These are phyloP conservation scores for Ivindomyrus marchei DNA, from an alignment of 2,113 vertebrate genomes.

Conservation along the genomic window DNA sequence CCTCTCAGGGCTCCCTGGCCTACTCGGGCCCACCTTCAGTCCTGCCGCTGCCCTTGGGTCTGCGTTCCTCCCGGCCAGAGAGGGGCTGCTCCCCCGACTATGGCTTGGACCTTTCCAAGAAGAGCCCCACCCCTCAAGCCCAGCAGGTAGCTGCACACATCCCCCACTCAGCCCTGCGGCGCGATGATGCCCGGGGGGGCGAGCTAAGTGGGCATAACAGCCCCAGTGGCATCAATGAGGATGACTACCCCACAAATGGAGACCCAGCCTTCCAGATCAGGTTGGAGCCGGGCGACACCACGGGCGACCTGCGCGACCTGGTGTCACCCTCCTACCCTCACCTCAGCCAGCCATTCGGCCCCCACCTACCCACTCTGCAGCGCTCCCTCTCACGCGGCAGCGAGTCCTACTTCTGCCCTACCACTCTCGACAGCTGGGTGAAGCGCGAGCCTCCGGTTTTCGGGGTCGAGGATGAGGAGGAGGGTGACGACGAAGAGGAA, in stretches of 20 bases:
- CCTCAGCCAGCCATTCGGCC: constrained; percentile 57
- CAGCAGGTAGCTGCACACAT: constrained; percentile 55
- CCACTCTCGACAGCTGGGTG: constrained; percentile 82
- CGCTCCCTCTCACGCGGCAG: constrained; percentile 54
- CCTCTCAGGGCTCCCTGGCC: constrained; percentile 65
- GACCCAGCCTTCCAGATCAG: constrained; percentile 35
- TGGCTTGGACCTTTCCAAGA: constrained; percentile 93
- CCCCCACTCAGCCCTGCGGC: constrained; percentile 57
- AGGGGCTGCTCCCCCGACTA: constrained; percentile 86
- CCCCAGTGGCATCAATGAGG: constrained; percentile 52
- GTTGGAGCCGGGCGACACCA: constrained; percentile 49
- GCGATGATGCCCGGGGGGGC: constrained; percentile 40
- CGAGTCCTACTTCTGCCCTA: constrained; percentile 54
- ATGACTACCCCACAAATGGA: constrained; percentile 63
- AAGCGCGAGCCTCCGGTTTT: constrained; percentile 82
- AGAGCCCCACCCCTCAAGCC: constrained; percentile 74
- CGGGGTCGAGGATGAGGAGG: constrained; percentile 73
- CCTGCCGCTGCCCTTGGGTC: constrained; percentile 58
- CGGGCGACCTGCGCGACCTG: constrained; percentile 36
- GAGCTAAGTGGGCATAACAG: constrained; percentile 55
- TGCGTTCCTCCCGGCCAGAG: constrained; percentile 56
- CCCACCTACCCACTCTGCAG: constrained; percentile 57
- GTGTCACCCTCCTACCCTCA: constrained; percentile 54
- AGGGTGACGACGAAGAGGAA: constrained; percentile 48
- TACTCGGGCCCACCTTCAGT: constrained; percentile 56